Conservation (phyloP, 2,113 vertebrate genomes). For the Melanostigma gelatinosum region DNA sequence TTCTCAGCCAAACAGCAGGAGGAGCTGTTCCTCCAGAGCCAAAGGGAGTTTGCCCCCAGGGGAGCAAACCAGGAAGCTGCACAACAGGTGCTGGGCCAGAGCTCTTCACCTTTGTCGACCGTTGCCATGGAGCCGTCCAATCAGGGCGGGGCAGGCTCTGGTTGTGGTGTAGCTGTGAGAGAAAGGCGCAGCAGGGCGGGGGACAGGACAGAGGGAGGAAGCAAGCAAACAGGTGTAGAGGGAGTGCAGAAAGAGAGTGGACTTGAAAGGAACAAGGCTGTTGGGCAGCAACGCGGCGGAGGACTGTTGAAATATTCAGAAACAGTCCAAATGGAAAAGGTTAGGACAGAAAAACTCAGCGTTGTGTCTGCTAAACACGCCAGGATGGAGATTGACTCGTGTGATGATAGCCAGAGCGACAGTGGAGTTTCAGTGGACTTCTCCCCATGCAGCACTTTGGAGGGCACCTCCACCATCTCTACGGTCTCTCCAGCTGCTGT, state of each 20-base stretch:
- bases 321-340: conserved; percentile 21
- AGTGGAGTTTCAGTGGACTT: conserved; percentile 76
- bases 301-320: conserved; percentile 28
- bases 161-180: conserved; percentile 60
- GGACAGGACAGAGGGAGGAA: conserved; percentile 57
- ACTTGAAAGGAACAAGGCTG: conserved; percentile 37
- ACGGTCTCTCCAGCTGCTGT: conserved; percentile 6
- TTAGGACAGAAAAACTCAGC: not conserved
- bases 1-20: conserved; percentile 66
- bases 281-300: conserved; percentile 21
- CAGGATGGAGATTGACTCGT: conserved; percentile 75
- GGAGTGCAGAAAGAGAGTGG: conserved; percentile 53
- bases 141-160: conserved; percentile 55
- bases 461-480: conserved; percentile 18
- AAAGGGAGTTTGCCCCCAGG: conserved; percentile 19
- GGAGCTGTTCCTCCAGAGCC: conserved; percentile 57
- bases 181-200: conserved; percentile 62
- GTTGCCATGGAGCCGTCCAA: conserved; percentile 77
- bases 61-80: conserved; percentile 75
- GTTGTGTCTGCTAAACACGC: conserved; percentile 20
- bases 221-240: conserved; percentile 67
- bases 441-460: conserved; percentile 63
- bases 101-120: conserved; percentile 76
- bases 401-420: conserved; percentile 76
- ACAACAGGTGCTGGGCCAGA: conserved; percentile 80